phyloP scores from a whole-genome alignment of 1,140 invertebrate genomes.

The Rhagoletis pomonella region DNA sequence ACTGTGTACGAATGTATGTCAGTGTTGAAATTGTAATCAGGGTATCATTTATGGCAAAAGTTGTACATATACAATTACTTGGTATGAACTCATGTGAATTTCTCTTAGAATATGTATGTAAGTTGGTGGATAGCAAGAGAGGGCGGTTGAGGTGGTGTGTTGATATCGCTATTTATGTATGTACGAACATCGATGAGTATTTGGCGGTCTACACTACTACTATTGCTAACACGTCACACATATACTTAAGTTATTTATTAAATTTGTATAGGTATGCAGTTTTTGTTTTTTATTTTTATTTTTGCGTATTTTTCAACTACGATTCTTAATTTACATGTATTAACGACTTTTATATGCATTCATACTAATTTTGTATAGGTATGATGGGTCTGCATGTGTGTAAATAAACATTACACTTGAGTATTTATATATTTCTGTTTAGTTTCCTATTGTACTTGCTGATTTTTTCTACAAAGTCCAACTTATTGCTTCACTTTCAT shows the following conservation, averaged over 20 bases:
- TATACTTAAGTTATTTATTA: conserved; percentile 1
- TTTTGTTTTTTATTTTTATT: conserved; percentile 8
- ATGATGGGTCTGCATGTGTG: conserved; percentile 10
- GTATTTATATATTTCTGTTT: conserved; percentile 44
- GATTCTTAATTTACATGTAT: conserved; percentile 37
- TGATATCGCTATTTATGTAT: conserved; percentile 49
- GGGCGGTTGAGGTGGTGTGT: conserved; percentile 50
- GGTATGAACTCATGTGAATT: not conserved
- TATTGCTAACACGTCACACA: conserved; percentile 41
- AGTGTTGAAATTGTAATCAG: not conserved
- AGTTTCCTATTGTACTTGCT: conserved; percentile 4
- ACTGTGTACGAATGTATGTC: conserved; percentile 5
- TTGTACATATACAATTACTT: not conserved
- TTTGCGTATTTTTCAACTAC: conserved; percentile 43
- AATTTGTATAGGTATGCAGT: conserved; percentile 43
- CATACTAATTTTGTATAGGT: conserved; percentile 50
- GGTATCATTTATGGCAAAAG: not conserved
- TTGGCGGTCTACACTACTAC: conserved; percentile 46
- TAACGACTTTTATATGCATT: conserved; percentile 58
- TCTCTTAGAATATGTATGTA: no score
- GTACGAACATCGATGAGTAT: conserved; percentile 53
- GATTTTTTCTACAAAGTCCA: conserved; percentile 19
- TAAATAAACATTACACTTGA: conserved; percentile 56
- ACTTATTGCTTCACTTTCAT: conserved; percentile 52
- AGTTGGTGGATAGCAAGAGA: not conserved